These are phyloP conservation scores for Macrophya alboannulata DNA, from an alignment of 2,888 invertebrate genomes.

Conservation along the genomic window DNA sequence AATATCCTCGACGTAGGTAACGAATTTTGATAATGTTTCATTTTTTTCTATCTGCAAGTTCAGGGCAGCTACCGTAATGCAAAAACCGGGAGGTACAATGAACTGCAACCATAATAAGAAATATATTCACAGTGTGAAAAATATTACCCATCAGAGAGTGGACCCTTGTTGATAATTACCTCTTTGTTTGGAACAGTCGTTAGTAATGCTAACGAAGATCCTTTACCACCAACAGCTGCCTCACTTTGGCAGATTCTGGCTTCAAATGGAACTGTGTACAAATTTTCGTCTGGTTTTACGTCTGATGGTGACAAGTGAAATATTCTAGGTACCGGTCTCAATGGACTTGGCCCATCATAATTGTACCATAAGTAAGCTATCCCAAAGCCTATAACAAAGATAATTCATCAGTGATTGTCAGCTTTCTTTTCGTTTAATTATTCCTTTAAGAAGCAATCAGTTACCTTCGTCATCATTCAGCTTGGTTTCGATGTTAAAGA, in stretches of 20 bases:
- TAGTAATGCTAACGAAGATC: conserved; percentile 88
- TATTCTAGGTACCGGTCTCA: conserved; percentile 38
- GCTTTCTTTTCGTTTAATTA: neutral
- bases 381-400: conserved; percentile 73
- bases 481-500: conserved; percentile 63
- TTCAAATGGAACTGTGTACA: conserved; percentile 79
- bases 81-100: conserved; percentile 87
- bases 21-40: conserved; percentile 79
- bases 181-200: conserved; percentile 79
- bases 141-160: neutral
- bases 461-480: conserved; percentile 66
- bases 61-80: conserved; percentile 85
- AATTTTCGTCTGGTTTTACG: conserved; percentile 66
- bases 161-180: conserved; percentile 75
- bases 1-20: conserved; percentile 81
- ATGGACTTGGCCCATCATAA: conserved; percentile 66
- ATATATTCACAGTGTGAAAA: neutral
- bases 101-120: conserved; percentile 76
- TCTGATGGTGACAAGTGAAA: conserved; percentile 60
- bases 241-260: conserved; percentile 82
- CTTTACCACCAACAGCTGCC: conserved; percentile 89
- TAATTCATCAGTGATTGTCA: neutral
- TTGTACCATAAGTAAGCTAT: conserved; percentile 77
- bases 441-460: neutral
- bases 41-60: conserved; percentile 82